phyloP scores from a whole-genome alignment of 2,113 vertebrate species.

The Osmerus mordax region DNA sequence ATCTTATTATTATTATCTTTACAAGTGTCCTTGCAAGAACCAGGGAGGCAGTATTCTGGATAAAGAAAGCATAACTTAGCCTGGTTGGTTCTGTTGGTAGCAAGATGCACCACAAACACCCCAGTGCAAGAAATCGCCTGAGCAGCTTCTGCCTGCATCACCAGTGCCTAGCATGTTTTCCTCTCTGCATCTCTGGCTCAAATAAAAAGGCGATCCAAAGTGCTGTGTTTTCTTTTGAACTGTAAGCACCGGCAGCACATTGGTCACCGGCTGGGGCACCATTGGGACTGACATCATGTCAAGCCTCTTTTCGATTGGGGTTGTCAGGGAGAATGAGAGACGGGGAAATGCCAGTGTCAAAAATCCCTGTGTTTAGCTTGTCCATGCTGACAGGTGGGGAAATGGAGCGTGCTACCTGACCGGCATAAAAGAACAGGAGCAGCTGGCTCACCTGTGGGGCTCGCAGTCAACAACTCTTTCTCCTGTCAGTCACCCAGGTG shows the following conservation, averaged over 20 bases:
- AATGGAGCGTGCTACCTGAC: conserved; percentile 64
- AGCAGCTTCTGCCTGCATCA: too few relatives aligned
- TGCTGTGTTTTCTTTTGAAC: conserved; percentile 39
- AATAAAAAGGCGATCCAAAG: conserved; percentile 32
- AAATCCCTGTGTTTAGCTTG: conserved; percentile 67
- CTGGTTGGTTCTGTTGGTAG: too few relatives aligned
- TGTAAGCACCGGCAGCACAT: conserved; percentile 33
- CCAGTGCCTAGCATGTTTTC: background rate
- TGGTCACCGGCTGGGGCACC: conserved; percentile 27
- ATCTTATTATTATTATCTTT: too few relatives aligned
- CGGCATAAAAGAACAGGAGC: conserved; percentile 56
- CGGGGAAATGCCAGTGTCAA: conserved; percentile 63
- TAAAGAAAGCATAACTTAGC: too few relatives aligned
- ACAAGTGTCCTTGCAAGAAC: too few relatives aligned
- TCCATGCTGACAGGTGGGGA: conserved; percentile 67
- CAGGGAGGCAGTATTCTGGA: too few relatives aligned
- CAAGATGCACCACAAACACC: too few relatives aligned
- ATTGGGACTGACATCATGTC: conserved; percentile 49
- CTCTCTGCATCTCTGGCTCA: conserved; percentile 24
- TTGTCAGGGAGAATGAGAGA: conserved; percentile 65
- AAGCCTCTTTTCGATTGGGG: conserved; percentile 54
- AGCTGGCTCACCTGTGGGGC: conserved; percentile 48
- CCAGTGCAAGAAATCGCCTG: too few relatives aligned
- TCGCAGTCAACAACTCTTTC: conserved; percentile 51
- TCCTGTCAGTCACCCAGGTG: conserved; percentile 50